Conservation (phyloP, 2,113 vertebrate genomes). For the Scomber scombrus region DNA sequence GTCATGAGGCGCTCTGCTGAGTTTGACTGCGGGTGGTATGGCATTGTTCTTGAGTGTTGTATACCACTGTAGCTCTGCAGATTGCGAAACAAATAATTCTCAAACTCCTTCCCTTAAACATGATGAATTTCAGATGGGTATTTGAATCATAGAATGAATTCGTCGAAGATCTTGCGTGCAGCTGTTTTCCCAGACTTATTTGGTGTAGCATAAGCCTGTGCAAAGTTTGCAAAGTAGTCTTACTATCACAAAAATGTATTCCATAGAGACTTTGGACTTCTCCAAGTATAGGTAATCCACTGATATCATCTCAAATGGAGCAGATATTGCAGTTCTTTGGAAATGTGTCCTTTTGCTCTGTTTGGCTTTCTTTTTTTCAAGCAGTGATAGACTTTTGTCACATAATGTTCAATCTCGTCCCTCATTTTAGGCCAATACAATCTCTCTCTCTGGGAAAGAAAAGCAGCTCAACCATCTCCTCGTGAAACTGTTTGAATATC, state of each 20-base stretch:
- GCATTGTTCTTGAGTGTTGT: no score
- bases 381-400: constrained; percentile 31
- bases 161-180: constrained; percentile 1
- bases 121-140: no score
- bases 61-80: no score
- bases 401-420: no score
- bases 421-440: no score
- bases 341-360: constrained; percentile 9
- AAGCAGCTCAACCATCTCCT: constrained; percentile 24
- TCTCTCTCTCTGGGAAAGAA: no score
- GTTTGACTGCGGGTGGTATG: no score
- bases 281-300: constrained; percentile 31
- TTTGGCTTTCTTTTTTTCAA: constrained; percentile 38
- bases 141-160: no score
- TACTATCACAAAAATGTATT: constrained; percentile 39
- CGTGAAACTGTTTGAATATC: constrained; percentile 6
- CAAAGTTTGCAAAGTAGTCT: constrained; percentile 46
- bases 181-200: constrained; percentile 41
- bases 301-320: constrained; percentile 34
- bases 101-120: no score
- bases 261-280: constrained; percentile 7
- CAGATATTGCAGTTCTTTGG: background rate
- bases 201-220: constrained; percentile 34
- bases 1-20: no score
- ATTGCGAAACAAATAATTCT: no score